Evolutionary conservation across 2,888 invertebrate genomes (phyloP).

Genomic region (Agrotis exclamationis): DNA sequence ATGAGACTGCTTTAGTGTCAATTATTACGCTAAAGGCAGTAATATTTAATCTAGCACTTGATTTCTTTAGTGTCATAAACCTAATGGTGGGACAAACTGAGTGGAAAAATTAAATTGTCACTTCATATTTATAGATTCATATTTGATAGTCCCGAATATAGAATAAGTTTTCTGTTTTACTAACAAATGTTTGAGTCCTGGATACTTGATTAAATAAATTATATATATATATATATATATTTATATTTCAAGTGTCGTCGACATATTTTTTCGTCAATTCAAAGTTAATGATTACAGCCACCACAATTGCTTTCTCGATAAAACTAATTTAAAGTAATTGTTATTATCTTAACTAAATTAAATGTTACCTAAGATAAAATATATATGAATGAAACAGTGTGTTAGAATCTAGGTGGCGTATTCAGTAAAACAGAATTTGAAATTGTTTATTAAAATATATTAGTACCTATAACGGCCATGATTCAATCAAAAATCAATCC

Average conservation of each 20-base stretch:
- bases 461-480: background rate
- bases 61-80: slow-evolving; percentile 33
- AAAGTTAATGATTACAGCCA: slow-evolving; percentile 10
- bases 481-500: background rate
- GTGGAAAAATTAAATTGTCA: slow-evolving; percentile 16
- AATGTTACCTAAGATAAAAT: too few relatives aligned
- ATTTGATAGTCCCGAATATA: too few relatives aligned
- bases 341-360: background rate
- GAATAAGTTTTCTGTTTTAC: too few relatives aligned
- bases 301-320: background rate
- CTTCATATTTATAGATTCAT: slow-evolving; percentile 1
- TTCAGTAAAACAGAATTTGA: too few relatives aligned
- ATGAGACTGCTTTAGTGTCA: background rate
- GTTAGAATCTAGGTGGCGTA: too few relatives aligned
- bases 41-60: slow-evolving; percentile 39
- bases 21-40: slow-evolving; percentile 33
- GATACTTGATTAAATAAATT: too few relatives aligned
- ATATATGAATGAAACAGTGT: too few relatives aligned
- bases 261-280: slow-evolving; percentile 18
- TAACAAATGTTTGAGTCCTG: too few relatives aligned
- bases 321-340: background rate
- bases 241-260: background rate
- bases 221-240: too few relatives aligned
- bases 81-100: background rate
- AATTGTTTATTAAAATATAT: background rate